phyloP scores from a whole-genome alignment of 1,140 invertebrate genomes.

The Lysiphlebus fabarum region DNA sequence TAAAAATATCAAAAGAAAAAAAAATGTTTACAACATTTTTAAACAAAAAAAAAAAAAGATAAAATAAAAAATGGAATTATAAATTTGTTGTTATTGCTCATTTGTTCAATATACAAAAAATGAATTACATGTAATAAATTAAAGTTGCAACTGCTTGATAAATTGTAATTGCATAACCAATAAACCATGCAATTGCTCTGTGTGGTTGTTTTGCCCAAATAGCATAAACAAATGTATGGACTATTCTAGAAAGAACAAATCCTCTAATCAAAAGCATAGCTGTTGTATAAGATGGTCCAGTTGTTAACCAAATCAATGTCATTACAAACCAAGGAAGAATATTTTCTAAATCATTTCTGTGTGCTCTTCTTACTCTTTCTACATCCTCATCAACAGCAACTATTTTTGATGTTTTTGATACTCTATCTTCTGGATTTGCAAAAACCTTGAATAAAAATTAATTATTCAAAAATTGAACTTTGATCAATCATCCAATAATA shows the following conservation, averaged over 20 bases:
- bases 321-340: constrained; percentile 63
- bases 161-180: constrained; percentile 51
- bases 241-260: constrained; percentile 59
- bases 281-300: constrained; percentile 54
- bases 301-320: constrained; percentile 61
- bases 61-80: too few relatives aligned
- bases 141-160: constrained; percentile 57
- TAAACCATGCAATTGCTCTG: constrained; percentile 57
- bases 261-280: constrained; percentile 61
- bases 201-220: constrained; percentile 59
- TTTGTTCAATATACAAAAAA: constrained; percentile 31
- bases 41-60: too few relatives aligned
- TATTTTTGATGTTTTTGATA: constrained; percentile 47
- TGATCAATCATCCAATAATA: too few relatives aligned
- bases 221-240: constrained; percentile 63
- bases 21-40: too few relatives aligned
- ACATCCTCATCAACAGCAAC: constrained; percentile 57
- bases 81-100: too few relatives aligned
- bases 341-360: constrained; percentile 71
- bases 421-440: constrained; percentile 58
- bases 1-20: too few relatives aligned
- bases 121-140: too few relatives aligned
- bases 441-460: constrained; percentile 55
- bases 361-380: constrained; percentile 63
- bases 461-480: not conserved